Base-by-base conservation (phyloP, 1,140 invertebrate genomes). In the Lanistes nyassanus region DNA sequence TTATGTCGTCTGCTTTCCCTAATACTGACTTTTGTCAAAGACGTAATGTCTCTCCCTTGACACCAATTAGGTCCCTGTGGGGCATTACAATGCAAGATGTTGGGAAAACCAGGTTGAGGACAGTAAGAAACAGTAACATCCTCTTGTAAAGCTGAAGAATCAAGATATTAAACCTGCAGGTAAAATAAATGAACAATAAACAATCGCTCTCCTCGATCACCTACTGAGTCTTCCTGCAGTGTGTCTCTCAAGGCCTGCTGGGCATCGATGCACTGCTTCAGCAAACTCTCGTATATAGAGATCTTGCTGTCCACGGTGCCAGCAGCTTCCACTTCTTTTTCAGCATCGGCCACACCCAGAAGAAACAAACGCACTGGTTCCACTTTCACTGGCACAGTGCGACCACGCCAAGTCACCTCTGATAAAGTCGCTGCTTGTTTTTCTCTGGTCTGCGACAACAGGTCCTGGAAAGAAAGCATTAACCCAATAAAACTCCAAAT, bases 241-340 rank as follows among this genome's bases (percentile, higher is more conserved):
- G 94, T 93, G 77, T 98, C 96, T 66, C 94, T 92, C 29, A 97
- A 91, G 1, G 93, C 91, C 77, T 95, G 94, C 65, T 98, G 94
- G 69, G 96, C 95, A 90, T 99, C 98, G 85, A 98, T 96, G 88
- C 96, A 96, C 84, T 98, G 96, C 90, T 98, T 97, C 9, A 99
- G 89, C 76, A 97, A 92, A 79, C 94, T 95, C 87, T 99, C 97
- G 67, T 98, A 93, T 56, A 97, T 85, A 37, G 88, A 87, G 34
- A 90, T 78, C 72, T 89, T 89, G 74, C 82, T 85, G 37, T 88
- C 88, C 64, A 85, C 66, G n/a, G 75, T 80, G 3, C 92, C 85
- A 34, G 95, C 92, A 69, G 91, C 88, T 58, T 92, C 92, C 26
- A 96, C 85, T 29, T 94, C 93, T 78, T 93, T 93, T 83, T 94